Evolutionary conservation across 30 jellyfish, hydroid and myxozoan species (phyloP).

Genomic region (Chrysaora quinquecirrha): DNA sequence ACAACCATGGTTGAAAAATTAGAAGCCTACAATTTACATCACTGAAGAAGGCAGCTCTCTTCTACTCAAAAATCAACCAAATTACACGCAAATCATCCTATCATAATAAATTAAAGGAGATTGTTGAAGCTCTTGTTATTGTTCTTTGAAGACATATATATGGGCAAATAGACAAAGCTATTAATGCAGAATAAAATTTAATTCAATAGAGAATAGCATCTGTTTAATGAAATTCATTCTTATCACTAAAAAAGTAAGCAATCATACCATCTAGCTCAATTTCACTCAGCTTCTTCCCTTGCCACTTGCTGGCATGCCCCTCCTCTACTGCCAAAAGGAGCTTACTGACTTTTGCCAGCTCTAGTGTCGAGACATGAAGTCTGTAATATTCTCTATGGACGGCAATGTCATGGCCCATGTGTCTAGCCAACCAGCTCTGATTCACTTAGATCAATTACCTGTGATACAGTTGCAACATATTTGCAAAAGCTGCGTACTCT

Average conservation of each 20-base stretch:
- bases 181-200: neutral
- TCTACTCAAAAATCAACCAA: neutral
- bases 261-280: neutral
- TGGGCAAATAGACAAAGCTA: neutral
- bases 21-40: neutral
- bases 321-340: slow-evolving; percentile 40
- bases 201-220: neutral
- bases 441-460: slow-evolving; percentile 35
- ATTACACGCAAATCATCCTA: neutral
- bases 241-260: neutral
- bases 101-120: neutral
- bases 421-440: slow-evolving; percentile 40
- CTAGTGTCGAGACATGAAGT: slow-evolving; percentile 29
- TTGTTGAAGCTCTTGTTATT: neutral
- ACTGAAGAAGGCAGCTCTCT: neutral
- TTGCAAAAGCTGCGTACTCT: slow-evolving; percentile 42
- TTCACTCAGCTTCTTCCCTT: neutral
- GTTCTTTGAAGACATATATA: neutral
- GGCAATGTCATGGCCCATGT: slow-evolving; percentile 46
- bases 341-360: slow-evolving; percentile 47
- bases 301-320: neutral
- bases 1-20: neutral
- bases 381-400: slow-evolving; percentile 48
- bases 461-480: slow-evolving; percentile 53
- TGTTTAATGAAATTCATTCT: neutral